Evolutionary conservation across 2,797 vertebrate species (phyloP).

Genomic region (Ctenopoma multispine): DNA sequence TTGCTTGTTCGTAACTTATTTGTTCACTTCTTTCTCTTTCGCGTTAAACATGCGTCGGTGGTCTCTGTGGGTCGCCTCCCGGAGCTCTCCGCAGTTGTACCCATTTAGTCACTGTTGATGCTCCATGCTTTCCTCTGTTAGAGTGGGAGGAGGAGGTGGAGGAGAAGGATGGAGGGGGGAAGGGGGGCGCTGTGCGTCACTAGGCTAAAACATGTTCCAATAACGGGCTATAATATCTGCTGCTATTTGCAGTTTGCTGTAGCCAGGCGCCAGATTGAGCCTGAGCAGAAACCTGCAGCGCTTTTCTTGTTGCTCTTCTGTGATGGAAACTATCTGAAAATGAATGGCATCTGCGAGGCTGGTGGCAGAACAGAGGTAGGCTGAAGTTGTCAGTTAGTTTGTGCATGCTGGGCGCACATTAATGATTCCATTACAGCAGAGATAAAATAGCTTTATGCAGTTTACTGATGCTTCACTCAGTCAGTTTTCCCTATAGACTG

Average conservation of each 20-base stretch:
- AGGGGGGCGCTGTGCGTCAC: slow-evolving; percentile 69
- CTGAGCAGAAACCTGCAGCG: slow-evolving; percentile 50
- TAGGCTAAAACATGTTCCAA: slow-evolving; percentile 78
- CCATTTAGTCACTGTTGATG: slow-evolving; percentile 39
- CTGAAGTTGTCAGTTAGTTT: slow-evolving; percentile 42
- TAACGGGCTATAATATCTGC: slow-evolving; percentile 73
- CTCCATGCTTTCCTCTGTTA: slow-evolving; percentile 50
- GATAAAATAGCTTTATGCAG: neutral
- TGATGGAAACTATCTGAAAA: slow-evolving; percentile 47
- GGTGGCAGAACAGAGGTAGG: slow-evolving; percentile 65
- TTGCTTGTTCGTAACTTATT: neutral
- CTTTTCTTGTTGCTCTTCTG: slow-evolving; percentile 29
- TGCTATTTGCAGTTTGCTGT: slow-evolving; percentile 80
- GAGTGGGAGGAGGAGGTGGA: slow-evolving; percentile 57
- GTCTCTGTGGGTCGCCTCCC: slow-evolving; percentile 11
- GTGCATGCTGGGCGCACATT: neutral
- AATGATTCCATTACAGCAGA: neutral
- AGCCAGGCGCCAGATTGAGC: slow-evolving; percentile 65
- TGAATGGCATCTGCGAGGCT: slow-evolving; percentile 43
- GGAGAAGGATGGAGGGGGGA: slow-evolving; percentile 14
- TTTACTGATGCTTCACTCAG: neutral
- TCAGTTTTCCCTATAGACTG: neutral
- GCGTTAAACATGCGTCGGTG: neutral
- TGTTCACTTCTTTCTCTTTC: slow-evolving; percentile 1
- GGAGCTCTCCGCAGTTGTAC: slow-evolving; percentile 25